A percentile compares a stretch with the other conserved stretches of the same genome.
These are phyloP conservation scores for Strix uralensis DNA, from an alignment of 2,113 vertebrate species.

Conservation along the genomic window DNA sequence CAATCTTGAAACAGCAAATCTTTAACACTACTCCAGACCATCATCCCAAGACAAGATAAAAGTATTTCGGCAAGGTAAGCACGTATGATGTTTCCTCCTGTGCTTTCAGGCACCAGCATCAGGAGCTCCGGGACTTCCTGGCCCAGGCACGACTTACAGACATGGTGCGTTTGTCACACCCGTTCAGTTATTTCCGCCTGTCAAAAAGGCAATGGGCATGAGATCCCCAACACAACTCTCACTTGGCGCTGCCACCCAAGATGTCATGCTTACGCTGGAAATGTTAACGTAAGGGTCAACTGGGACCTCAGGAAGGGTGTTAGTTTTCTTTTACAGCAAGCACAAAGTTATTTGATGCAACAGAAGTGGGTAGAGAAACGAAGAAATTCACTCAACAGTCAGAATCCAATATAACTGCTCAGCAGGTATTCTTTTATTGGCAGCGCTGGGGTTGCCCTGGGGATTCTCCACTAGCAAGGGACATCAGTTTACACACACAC, in stretches of 20 bases:
- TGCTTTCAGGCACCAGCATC: too few species aligned
- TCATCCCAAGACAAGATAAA: background rate
- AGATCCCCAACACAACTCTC: too few species aligned
- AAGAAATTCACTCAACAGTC: too few species aligned
- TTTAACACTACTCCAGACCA: background rate
- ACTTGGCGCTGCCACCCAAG: background rate
- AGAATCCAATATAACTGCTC: too few species aligned
- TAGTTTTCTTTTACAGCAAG: background rate
- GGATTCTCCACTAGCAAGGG: too few species aligned
- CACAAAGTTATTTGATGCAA: background rate
- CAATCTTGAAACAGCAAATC: background rate
- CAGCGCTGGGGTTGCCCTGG: too few species aligned
- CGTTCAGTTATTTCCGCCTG: too few species aligned
- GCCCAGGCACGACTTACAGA: accelerated
- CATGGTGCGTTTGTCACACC: accelerated
- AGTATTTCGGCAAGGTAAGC: background rate
- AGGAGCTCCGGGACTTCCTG: background rate
- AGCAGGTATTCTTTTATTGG: too few species aligned
- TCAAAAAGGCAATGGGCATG: accelerated
- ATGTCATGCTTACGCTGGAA: accelerated
- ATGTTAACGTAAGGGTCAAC: accelerated
- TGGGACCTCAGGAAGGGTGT: background rate
- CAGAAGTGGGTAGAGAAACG: background rate
- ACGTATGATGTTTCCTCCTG: accelerated
- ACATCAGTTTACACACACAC: too few species aligned